Evolutionary conservation across 2,797 vertebrate genomes (phyloP), one percentile per base, ranked within the genome.

Genomic region (Chaenodraco wilsoni): DNA sequence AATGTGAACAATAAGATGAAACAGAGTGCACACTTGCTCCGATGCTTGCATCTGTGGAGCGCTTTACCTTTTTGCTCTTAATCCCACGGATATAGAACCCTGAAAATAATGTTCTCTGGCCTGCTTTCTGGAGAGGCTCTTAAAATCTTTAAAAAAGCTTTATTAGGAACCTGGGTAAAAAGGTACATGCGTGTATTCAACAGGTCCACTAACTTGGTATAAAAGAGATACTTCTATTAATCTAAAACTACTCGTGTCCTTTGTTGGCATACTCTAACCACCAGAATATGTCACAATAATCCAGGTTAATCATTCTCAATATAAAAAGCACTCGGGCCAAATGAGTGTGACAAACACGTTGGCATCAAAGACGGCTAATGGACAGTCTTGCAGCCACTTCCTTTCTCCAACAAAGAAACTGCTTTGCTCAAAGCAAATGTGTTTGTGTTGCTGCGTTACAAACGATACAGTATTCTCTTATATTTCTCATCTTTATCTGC

Each of bases 281-380:
- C 4, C 6, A 37, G 13, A 65, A 66, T 75, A 72, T 4, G 10
- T 21, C 31, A 63, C 44, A 55, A 2, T n/a, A n/a, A 59, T 2
- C 2, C 9, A 4, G 3, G 45, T 45, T 61, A 57, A 75, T 65
- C 16, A 62, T 13, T 64, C 45, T 44, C 4, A 69, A 80, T 74
- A 83, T 71, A 81, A 81, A 84, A 79, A 74, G 48, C 75, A 79
- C 84, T 81, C 33, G 31, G 10, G 33, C 65, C 27, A 60, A 71
- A 67, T 54, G 51, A 59, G 65, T 62, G 50, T 17, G 55, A 41
- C 0, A 1, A 60, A 59, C 31, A 67, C 0, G 11, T 16, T 1
- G 4, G 43, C 9, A 50, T 56, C 15, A 63, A 75, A 71, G 48
- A 31, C 49, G 41, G 15, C 23, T 78, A 81, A 88, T 81, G 74